These are phyloP conservation scores for Oenanthe oenanthe DNA, from an alignment of 2,113 vertebrate species.

Conservation along the genomic window DNA sequence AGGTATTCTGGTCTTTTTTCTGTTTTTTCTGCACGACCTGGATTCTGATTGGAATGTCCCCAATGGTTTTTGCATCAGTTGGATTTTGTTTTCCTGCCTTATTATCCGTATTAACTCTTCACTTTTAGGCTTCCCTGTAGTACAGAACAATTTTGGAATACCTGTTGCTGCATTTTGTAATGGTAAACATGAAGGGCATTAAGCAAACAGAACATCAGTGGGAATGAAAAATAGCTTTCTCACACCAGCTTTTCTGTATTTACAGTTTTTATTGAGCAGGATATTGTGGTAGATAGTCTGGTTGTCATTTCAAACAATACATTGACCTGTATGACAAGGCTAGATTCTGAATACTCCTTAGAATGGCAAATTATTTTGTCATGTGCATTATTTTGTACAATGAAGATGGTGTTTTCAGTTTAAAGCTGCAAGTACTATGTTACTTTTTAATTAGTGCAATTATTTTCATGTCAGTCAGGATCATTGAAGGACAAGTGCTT, in stretches of 20 bases:
- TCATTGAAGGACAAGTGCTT: background rate
- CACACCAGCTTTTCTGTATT: background rate
- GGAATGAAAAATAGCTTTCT: background rate
- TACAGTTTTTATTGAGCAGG: background rate
- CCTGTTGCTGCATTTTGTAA: background rate
- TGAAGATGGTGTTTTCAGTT: background rate
- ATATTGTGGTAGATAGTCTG: background rate
- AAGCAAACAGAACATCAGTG: background rate
- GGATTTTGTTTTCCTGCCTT: background rate
- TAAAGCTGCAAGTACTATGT: background rate
- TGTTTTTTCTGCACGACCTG: background rate
- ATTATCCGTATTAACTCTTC: background rate
- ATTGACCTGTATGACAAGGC: background rate
- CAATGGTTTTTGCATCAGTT: background rate
- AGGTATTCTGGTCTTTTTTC: background rate
- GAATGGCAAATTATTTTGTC: background rate
- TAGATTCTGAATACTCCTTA: background rate
- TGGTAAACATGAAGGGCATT: background rate
- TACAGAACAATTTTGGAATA: background rate
- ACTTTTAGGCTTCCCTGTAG: background rate
- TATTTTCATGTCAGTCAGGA: background rate
- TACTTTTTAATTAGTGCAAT: background rate
- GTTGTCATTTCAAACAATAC: background rate
- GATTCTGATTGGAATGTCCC: background rate
- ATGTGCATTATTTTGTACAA: background rate